These are phyloP conservation scores for Polietes domitor DNA, from an alignment of 2,888 invertebrate genomes.

Conservation along the genomic window DNA sequence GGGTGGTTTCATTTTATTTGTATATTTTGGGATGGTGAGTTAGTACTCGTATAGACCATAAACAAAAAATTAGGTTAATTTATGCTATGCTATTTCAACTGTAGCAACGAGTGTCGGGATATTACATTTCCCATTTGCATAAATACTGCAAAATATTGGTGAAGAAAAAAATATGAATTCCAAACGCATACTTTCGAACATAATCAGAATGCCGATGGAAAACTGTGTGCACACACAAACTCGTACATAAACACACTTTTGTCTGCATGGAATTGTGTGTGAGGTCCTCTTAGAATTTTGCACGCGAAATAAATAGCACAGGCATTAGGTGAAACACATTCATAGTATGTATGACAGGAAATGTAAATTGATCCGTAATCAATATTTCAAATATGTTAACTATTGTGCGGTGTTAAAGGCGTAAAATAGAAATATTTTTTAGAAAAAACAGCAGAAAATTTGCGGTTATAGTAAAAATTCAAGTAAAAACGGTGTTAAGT, in stretches of 20 bases:
- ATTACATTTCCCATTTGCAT: conserved; percentile 23
- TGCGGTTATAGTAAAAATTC: too few relatives aligned
- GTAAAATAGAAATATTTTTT: too few relatives aligned
- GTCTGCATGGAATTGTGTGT: too few relatives aligned
- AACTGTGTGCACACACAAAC: too few relatives aligned
- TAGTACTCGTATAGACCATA: not conserved
- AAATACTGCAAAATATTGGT: conserved; percentile 19
- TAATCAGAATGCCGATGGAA: conserved; percentile 17
- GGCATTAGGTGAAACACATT: not conserved
- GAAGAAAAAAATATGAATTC: not conserved
- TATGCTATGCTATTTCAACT: conserved; percentile 27
- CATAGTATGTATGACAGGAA: conserved; percentile 19
- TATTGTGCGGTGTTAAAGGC: too few relatives aligned
- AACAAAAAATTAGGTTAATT: conserved; percentile 34
- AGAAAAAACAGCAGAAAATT: not conserved
- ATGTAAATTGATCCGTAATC: not conserved
- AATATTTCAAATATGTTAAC: too few relatives aligned
- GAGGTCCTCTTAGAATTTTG: not conserved
- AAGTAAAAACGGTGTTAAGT: too few relatives aligned
- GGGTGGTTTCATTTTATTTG: not conserved
- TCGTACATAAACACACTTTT: too few relatives aligned
- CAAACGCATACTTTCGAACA: conserved; percentile 17
- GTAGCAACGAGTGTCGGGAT: conserved; percentile 5
- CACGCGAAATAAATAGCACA: not conserved
- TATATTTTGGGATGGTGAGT: not conserved